Conservation (phyloP, 2,797 vertebrate species). For the Neopelma chrysocephalum region DNA sequence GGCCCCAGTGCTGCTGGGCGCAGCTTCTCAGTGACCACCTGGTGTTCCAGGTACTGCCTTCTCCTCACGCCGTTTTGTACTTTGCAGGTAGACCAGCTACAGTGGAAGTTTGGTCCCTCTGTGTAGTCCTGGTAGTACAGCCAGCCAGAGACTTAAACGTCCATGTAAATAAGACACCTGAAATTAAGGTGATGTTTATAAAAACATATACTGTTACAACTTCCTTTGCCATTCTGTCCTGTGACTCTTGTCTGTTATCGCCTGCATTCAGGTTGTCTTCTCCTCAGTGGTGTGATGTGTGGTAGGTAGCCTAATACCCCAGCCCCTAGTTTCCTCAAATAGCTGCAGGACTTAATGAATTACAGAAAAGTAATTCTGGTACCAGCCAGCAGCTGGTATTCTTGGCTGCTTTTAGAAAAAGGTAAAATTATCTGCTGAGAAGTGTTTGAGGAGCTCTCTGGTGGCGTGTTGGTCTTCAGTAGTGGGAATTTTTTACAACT, state of each 20-base stretch:
- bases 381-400: not conserved
- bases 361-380: not conserved
- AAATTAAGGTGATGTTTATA: not conserved
- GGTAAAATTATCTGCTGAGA: not conserved
- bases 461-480: not conserved
- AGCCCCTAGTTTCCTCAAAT: not conserved
- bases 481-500: accelerated
- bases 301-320: not conserved
- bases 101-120: not conserved
- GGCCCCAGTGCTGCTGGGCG: accelerated
- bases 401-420: not conserved
- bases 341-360: not conserved
- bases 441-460: not conserved
- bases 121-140: not conserved
- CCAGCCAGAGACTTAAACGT: not conserved
- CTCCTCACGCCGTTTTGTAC: not conserved
- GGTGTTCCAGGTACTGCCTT: not conserved
- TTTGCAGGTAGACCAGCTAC: not conserved
- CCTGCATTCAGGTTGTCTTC: not conserved
- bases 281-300: not conserved
- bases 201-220: not conserved
- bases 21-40: not conserved
- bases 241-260: accelerated
- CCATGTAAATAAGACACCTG: not conserved
- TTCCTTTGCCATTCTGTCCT: not conserved